A percentile compares a stretch with the other conserved stretches of the same genome.
These are phyloP conservation scores for Aspidapion aeneum DNA, from an alignment of 2,888 invertebrate species.

Conservation along the genomic window DNA sequence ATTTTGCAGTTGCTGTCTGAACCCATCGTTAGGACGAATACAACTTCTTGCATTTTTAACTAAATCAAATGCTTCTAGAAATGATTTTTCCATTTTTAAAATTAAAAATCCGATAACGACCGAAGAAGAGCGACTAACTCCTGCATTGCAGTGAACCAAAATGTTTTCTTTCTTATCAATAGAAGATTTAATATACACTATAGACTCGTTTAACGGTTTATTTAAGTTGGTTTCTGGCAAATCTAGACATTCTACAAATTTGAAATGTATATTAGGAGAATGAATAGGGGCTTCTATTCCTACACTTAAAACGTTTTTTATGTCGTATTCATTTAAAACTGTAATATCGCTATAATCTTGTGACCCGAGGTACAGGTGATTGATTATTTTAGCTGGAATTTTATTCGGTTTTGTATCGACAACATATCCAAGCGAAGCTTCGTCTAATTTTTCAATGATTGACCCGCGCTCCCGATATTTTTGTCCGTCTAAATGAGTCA, in stretches of 20 bases:
- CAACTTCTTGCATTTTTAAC: conserved; percentile 66
- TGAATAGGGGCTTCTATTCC: conserved; percentile 58
- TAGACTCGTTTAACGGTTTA: conserved; percentile 52
- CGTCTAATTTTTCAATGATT: conserved; percentile 31
- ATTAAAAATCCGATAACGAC: conserved; percentile 82
- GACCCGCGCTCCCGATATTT: conserved; percentile 55
- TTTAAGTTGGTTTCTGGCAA: conserved; percentile 65
- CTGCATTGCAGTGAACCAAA: conserved; percentile 89
- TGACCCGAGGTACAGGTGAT: conserved; percentile 73
- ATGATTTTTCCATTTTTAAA: conserved; percentile 54
- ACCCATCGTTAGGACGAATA: conserved; percentile 75
- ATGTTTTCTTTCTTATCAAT: conserved; percentile 48
- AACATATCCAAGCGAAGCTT: conserved; percentile 61
- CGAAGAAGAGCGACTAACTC: conserved; percentile 80
- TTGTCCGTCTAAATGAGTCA: conserved; percentile 66
- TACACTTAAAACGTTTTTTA: conserved; percentile 73
- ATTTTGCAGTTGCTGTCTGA: conserved; percentile 60
- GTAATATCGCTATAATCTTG: conserved; percentile 74
- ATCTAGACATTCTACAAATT: conserved; percentile 68
- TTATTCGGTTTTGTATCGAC: conserved; percentile 79
- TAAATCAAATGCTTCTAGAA: conserved; percentile 60
- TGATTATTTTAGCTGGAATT: conserved; percentile 62
- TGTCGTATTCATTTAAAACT: conserved; percentile 57
- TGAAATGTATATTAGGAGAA: conserved; percentile 47
- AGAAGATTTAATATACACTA: conserved; percentile 61